Base-by-base conservation (phyloP, 1,140 invertebrate species). In the Pentalonia nigronervosa region DNA sequence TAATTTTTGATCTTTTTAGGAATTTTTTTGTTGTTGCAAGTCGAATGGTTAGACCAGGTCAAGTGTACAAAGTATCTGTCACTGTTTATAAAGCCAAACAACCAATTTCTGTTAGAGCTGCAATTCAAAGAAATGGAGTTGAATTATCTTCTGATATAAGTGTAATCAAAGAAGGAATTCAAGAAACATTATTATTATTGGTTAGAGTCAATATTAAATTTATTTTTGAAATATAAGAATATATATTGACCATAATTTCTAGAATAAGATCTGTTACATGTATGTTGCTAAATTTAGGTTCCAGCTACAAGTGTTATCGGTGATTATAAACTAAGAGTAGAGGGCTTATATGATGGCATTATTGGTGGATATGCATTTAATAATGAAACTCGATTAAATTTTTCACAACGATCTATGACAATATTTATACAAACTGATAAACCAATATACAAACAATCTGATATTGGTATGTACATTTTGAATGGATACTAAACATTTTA, bases 351-450 rank as follows among this genome's bases (percentile, higher is more conserved):
- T 95, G 97, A 98, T 94, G 97, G 97, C 94, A 96, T 98, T 2
- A 96, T 98, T 36, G 98, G 98, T 36, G 98, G 98, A 8, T 96
- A 97, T 34, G 97, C 97, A 0, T 99, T 99, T 95, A 95, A 97
- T 23, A 98, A 98, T 94, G 97, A 98, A 95, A 98, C 98, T 0
- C 95, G 96, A 93, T 95, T 99, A 23, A 96, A 96, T 21, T 99
- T 98, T 95, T 98, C 97, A 0, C 97, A 97, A 94, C 95, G 98
- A n/a, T 98, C 98, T 17, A 98, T 99, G 97, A 98, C 98, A 0
- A 98, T 99, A 94, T 98, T 99, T 94, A 97, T 99, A 94, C 98
- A 99, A 95, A 97, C 98, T 93, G 98, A 99, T 95, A 99, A 99
- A 95, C 98, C 98, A 0, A 96, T 99, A 0, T 99, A 99, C 94